phyloP scores from a whole-genome alignment of 2,797 vertebrate species.

The Mallotus villosus region DNA sequence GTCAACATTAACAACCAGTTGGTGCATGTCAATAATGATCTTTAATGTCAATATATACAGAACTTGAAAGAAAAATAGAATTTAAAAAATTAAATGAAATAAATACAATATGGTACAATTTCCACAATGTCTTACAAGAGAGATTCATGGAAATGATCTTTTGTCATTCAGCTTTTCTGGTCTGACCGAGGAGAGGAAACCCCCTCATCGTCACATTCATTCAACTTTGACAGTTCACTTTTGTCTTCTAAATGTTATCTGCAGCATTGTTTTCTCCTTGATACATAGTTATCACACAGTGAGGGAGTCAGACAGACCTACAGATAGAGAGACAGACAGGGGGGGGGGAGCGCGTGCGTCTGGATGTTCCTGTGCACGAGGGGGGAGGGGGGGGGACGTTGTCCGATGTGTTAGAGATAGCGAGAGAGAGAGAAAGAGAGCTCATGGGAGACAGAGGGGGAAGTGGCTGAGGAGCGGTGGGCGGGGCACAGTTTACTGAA shows the following conservation, averaged over 20 bases:
- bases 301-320: slow-evolving; percentile 46
- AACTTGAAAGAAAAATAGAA: slow-evolving; percentile 93
- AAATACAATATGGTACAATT: slow-evolving; percentile 98
- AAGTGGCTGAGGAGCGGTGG: slow-evolving; percentile 15
- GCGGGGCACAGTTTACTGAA: slow-evolving; percentile 72
- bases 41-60: slow-evolving; percentile 95
- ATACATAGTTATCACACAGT: slow-evolving; percentile 57
- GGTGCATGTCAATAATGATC: slow-evolving; percentile 83
- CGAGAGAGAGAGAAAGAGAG: not conserved
- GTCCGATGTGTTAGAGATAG: too few relatives aligned
- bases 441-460: slow-evolving; percentile 27
- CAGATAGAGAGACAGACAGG: slow-evolving; percentile 34
- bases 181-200: slow-evolving; percentile 1
- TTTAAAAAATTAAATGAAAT: slow-evolving; percentile 94
- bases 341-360: slow-evolving; percentile 21
- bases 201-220: slow-evolving; percentile 45
- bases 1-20: slow-evolving; percentile 5
- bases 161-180: slow-evolving; percentile 61
- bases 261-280: slow-evolving; percentile 55
- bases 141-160: slow-evolving; percentile 70
- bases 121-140: slow-evolving; percentile 87
- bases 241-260: slow-evolving; percentile 29
- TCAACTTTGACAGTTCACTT: slow-evolving; percentile 37
- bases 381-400: slow-evolving; percentile 20
- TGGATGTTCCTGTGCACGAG: not conserved